Evolutionary conservation across 2,113 vertebrate species (phyloP), one percentile per base, ranked within the genome.

Genomic region (Hypanus sabinus): DNA sequence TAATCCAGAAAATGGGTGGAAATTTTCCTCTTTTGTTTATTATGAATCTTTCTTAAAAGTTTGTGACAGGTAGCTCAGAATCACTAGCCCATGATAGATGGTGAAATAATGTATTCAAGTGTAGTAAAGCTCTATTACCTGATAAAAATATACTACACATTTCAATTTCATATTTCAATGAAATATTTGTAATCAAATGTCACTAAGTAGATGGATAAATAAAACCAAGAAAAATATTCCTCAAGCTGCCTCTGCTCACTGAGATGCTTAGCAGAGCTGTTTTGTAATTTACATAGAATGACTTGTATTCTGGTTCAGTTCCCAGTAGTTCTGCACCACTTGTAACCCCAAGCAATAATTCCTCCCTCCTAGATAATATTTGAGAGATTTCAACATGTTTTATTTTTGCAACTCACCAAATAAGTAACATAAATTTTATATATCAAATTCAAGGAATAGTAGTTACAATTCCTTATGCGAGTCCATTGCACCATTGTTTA

Each of bases 331-430:
- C 57, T 88, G 27, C 60, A 88, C 60, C 83, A 88, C 60, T n/a
- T 60, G 83, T 55, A 88, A 55, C 83, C 83, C 27, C 83, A 88
- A 88, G 83, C 83, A 62, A 88, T 88, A 88, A 88, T 88, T 88
- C 83, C 83, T 60, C n/a, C 83, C 27, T 46, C 83, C 30, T 88
- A 55, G 55, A 88, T 88, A 88, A 33, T 14, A 16, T 62, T 62
- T 60, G 83, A 88, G 57, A 88, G 83, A n/a, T 88, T 88, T 60
- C 30, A 62, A 62, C 14, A 88, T n/a, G 55, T 24, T 88, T 60
- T 24, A n/a, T 46, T 62, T 88, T 88, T 5, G 22, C 57, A 88
- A 55, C 30, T 88, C 57, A 88, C 24, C 83, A 88, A 88, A 60
- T 87, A 88, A 62, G 27, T n/a, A 16, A 30, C 27, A 14, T 60